Base-by-base conservation (phyloP, 2,113 vertebrate genomes). In the Trogon melanurus region DNA sequence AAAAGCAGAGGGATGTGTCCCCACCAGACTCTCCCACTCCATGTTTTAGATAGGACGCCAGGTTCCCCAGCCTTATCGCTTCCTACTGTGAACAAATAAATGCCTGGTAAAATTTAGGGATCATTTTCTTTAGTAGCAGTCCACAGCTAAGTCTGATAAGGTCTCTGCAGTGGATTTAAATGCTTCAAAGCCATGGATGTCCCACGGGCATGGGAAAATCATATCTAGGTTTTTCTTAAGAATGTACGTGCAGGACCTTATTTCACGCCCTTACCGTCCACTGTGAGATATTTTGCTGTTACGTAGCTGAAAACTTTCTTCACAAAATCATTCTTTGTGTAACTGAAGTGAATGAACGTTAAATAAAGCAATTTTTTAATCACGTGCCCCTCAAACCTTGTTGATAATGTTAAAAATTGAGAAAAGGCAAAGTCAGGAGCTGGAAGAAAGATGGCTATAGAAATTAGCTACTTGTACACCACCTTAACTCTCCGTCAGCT, bases 31-130 rank as follows among this genome's bases (percentile, higher is more conserved):
- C 12, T 41, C 85, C 82, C 27, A 13, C 67, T 73, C 67, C 8
- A 0, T 0, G 0, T 22, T 69, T 34, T 19, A 69, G 75, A 15
- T 12, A n/a, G 79, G 69, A 19, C 4, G 13, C 3, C 8, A 94
- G 58, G 51, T 23, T 89, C 64, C 80, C 26, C 73, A 69, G 54
- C 67, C 62, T 57, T 50, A 91, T 54, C 74, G 13, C 64, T 41
- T 6, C 85, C 79, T 85, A 54, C 87, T 76, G 54, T 5, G 27
- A 87, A 45, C 62, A 82, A 50, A 91, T 45, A 65, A 81, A 82
- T 15, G 45, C 51, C 50, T 26, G 41, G 14, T 6, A 19, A 53
- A 36, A 66, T 65, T 45, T 9, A 73, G 51, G 84, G 70, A 58
- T 61, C 14, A 0, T 71, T 86, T 34, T 30, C 65, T 61, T 45